Percentiles rank a stretch among this genome's conserved stretches.
Evolutionary conservation across 2,113 vertebrate species (phyloP).

Genomic region (Dryoscopus gambensis): DNA sequence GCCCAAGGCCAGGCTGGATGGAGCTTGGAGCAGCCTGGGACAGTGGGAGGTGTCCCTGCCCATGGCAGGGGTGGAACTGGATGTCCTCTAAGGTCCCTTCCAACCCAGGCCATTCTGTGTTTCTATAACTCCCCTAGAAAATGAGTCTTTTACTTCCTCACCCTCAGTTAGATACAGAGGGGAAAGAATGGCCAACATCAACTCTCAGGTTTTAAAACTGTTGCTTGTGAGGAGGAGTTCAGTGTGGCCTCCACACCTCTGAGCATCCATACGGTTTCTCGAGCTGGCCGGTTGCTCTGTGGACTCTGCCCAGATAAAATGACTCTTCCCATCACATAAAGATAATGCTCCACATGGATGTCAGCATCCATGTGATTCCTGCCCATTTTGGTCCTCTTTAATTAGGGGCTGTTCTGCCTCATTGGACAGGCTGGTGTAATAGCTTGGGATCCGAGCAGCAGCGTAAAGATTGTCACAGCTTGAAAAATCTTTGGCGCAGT

Average conservation of each 20-base stretch:
- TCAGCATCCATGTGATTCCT: not conserved
- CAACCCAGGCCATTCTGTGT: not conserved
- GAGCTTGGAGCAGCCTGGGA: not conserved
- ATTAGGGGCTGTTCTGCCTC: conserved; percentile 29
- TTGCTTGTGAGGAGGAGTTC: not conserved
- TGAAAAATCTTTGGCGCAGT: conserved; percentile 18
- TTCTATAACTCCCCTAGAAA: not conserved
- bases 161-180: not conserved
- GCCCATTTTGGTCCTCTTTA: conserved; percentile 10
- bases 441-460: not conserved
- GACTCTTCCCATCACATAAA: not conserved
- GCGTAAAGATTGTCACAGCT: conserved; percentile 9
- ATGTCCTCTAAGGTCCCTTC: not conserved
- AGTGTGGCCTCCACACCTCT: not conserved
- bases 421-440: conserved; percentile 13
- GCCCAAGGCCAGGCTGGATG: not conserved
- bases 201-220: not conserved
- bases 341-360: not conserved
- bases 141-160: not conserved
- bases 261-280: not conserved
- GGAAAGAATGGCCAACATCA: not conserved
- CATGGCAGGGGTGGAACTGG: not conserved
- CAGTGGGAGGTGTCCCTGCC: not conserved
- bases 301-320: not conserved
- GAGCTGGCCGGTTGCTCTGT: not conserved